phyloP scores from a whole-genome alignment of 37 sponge, comb jelly and placozoan species.

The Beroe forskalii region DNA sequence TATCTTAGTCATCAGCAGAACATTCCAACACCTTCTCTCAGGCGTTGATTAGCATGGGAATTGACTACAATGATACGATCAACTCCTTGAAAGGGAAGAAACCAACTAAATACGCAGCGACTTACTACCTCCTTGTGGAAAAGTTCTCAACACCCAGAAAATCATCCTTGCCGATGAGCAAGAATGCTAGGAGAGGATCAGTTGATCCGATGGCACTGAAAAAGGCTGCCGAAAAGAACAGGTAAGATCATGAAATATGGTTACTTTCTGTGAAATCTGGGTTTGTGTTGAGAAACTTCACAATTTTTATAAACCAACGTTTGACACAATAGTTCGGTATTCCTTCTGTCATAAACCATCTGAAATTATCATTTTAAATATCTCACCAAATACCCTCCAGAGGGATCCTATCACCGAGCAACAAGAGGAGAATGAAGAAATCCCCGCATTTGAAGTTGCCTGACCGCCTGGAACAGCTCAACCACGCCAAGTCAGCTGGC shows the following conservation, averaged over 20 bases:
- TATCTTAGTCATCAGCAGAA: too few species aligned
- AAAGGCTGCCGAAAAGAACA: conserved; percentile 48
- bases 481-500: not conserved
- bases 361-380: too few species aligned
- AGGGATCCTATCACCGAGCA: not conserved
- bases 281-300: too few species aligned
- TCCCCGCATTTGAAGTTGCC: conserved; percentile 21
- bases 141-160: conserved; percentile 15
- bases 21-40: too few species aligned
- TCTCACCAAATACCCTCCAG: not conserved
- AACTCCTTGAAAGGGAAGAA: conserved; percentile 20
- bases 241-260: conserved; percentile 34
- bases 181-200: not conserved
- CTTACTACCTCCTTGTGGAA: conserved; percentile 50
- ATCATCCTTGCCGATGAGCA: not conserved
- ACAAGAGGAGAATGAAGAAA: conserved; percentile 52
- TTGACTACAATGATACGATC: conserved; percentile 59
- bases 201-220: conserved; percentile 39
- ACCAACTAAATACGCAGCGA: conserved; percentile 56
- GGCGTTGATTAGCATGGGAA: conserved; percentile 49
- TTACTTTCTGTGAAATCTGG: too few species aligned
- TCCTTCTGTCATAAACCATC: too few species aligned
- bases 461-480: not conserved
- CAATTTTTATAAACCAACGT: too few species aligned
- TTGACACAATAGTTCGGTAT: too few species aligned